Percentiles rank a stretch among this genome's conserved stretches.
These are phyloP conservation scores for Bombus waltoni DNA, from an alignment of 1,140 invertebrate species.

Conservation along the genomic window DNA sequence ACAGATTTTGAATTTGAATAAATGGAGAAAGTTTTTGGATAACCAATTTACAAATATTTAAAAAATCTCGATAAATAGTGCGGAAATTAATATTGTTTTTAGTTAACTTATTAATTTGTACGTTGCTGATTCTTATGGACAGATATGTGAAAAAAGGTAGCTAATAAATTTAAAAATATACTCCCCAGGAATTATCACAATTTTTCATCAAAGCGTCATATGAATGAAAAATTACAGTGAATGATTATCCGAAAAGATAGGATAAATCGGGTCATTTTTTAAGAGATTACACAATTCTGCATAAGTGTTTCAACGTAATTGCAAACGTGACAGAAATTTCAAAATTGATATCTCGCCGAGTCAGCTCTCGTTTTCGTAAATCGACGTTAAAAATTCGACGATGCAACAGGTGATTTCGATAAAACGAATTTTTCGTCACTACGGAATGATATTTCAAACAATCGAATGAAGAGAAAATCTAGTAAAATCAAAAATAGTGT, in stretches of 20 bases:
- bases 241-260: background rate
- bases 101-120: background rate
- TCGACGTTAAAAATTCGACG: background rate
- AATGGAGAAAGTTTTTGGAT: too few species aligned
- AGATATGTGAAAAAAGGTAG: background rate
- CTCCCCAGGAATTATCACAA: background rate
- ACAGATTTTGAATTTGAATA: too few species aligned
- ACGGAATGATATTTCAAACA: background rate
- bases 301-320: background rate
- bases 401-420: conserved; percentile 13
- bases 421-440: background rate
- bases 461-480: background rate
- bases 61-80: background rate
- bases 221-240: background rate
- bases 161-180: background rate
- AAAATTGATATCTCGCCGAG: background rate
- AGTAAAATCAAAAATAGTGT: too few species aligned
- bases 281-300: background rate
- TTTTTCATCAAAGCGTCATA: background rate
- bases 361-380: background rate
- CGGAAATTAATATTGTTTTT: background rate
- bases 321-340: background rate
- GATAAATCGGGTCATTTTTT: background rate
- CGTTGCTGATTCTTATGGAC: background rate
- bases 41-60: too few species aligned